phyloP scores from a whole-genome alignment of 1,140 invertebrate species.

The Planococcus citri region DNA sequence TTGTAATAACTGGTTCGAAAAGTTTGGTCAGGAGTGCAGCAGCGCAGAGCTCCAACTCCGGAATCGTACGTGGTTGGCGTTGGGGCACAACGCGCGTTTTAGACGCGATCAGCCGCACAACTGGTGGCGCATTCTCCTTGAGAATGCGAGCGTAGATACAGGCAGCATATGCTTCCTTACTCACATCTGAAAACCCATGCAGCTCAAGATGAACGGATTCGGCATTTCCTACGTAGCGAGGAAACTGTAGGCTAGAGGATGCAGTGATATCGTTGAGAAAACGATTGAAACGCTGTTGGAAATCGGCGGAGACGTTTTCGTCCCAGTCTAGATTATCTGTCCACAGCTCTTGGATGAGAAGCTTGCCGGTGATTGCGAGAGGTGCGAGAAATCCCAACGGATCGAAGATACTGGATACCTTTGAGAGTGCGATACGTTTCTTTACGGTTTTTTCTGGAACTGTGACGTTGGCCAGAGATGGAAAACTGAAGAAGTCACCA shows the following conservation, averaged over 20 bases:
- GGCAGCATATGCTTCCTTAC: not conserved
- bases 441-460: not conserved
- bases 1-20: not conserved
- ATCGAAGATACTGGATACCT: constrained; percentile 30
- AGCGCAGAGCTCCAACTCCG: not conserved
- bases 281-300: not conserved
- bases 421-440: constrained; percentile 24
- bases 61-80: not conserved
- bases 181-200: not conserved
- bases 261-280: not conserved
- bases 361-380: constrained; percentile 28
- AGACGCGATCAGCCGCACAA: not conserved
- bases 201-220: not conserved
- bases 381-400: constrained; percentile 31
- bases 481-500: not conserved
- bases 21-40: not conserved
- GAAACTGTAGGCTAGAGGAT: not conserved
- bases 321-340: constrained; percentile 28
- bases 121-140: not conserved
- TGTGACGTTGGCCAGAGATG: not conserved
- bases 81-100: not conserved
- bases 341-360: constrained; percentile 30
- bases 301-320: constrained; percentile 24
- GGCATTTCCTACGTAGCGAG: not conserved
- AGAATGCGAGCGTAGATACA: not conserved